phyloP scores from a whole-genome alignment of 2,797 vertebrate species.

The Gouania willdenowi region DNA sequence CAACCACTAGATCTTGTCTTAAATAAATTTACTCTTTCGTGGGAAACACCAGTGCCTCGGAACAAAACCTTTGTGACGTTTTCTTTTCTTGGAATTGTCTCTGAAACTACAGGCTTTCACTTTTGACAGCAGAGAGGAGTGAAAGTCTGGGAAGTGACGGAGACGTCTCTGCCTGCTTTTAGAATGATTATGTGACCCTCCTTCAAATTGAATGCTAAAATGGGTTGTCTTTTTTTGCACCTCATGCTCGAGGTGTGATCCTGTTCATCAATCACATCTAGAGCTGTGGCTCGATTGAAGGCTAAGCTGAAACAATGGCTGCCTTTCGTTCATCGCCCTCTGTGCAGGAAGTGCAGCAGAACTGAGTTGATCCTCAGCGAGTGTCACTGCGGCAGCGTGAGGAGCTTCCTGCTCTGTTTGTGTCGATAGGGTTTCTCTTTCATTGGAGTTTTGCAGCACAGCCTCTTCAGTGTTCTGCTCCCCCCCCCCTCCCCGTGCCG shows the following conservation, averaged over 20 bases:
- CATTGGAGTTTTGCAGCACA: slow-evolving; percentile 49
- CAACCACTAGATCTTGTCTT: slow-evolving; percentile 93
- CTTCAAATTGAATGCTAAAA: slow-evolving; percentile 39
- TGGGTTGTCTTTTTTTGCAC: slow-evolving; percentile 15
- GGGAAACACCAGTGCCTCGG: slow-evolving; percentile 90
- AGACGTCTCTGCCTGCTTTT: slow-evolving; percentile 50
- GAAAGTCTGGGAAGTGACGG: slow-evolving; percentile 37
- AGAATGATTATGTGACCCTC: slow-evolving; percentile 72
- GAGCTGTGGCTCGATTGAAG: slow-evolving; percentile 17
- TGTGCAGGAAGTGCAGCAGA: slow-evolving; percentile 19
- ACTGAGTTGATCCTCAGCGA: not conserved
- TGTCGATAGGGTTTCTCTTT: slow-evolving; percentile 33
- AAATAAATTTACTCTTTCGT: slow-evolving; percentile 97
- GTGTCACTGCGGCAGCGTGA: not conserved
- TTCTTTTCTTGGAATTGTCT: slow-evolving; percentile 79
- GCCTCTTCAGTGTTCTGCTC: slow-evolving; percentile 32
- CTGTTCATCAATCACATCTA: slow-evolving; percentile 27
- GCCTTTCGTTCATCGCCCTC: slow-evolving; percentile 28
- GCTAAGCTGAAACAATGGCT: too few species aligned
- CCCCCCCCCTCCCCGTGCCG: slow-evolving; percentile 28
- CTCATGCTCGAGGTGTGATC: slow-evolving; percentile 12
- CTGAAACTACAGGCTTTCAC: slow-evolving; percentile 57
- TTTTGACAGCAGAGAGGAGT: slow-evolving; percentile 60
- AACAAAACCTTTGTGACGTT: slow-evolving; percentile 88
- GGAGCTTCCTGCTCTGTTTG: slow-evolving; percentile 5